phyloP scores from a whole-genome alignment of 2,797 vertebrate species.

The Sebastes oblongus region DNA sequence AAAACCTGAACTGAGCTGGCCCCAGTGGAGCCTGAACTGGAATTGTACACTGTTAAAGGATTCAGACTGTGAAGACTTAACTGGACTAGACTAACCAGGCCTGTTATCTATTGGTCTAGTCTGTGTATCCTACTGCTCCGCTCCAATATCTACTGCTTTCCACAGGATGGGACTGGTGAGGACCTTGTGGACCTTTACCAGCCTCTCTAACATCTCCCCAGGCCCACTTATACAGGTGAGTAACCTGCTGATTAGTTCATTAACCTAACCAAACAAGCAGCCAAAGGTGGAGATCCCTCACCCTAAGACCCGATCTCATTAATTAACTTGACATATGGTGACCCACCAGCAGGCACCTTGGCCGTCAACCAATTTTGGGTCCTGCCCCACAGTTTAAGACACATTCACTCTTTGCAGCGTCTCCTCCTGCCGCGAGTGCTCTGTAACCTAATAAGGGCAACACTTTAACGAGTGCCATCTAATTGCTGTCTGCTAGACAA shows the following conservation, averaged over 20 bases:
- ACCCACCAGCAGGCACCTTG: constrained; percentile 42
- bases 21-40: constrained; percentile 21
- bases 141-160: constrained; percentile 16
- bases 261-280: constrained; percentile 49
- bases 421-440: constrained; percentile 28
- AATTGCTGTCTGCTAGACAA: constrained; percentile 68
- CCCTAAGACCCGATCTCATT: constrained; percentile 35
- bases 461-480: constrained; percentile 51
- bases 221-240: constrained; percentile 69
- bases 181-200: constrained; percentile 35
- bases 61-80: constrained; percentile 16
- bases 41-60: constrained; percentile 6
- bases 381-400: constrained; percentile 40
- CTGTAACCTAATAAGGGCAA: constrained; percentile 55
- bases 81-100: constrained; percentile 22
- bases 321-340: constrained; percentile 59
- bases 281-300: constrained; percentile 31
- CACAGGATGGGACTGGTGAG: constrained; percentile 24
- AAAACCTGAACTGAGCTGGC: constrained; percentile 20
- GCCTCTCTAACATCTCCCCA: constrained; percentile 24
- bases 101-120: constrained; percentile 16
- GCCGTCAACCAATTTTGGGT: constrained; percentile 28
- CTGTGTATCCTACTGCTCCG: constrained; percentile 10
- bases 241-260: constrained; percentile 57
- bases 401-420: constrained; percentile 22